A percentile compares a stretch with the other conserved stretches of the same genome.
These are phyloP conservation scores for Gila robusta DNA, from an alignment of 2,797 vertebrate species.

Conservation along the genomic window DNA sequence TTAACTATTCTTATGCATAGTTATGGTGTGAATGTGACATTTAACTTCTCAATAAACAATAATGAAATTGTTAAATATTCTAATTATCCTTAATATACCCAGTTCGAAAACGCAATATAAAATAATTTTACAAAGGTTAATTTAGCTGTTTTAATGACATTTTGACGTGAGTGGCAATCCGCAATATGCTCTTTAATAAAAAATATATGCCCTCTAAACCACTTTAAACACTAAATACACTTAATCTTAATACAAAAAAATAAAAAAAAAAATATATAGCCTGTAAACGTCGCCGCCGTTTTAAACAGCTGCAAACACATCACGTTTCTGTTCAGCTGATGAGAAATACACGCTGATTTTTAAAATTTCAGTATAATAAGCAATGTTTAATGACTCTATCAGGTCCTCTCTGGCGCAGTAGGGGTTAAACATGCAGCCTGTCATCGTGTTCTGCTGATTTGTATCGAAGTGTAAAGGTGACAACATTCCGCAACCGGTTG, in stretches of 20 bases:
- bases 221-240: background rate
- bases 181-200: background rate
- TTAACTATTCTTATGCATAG: background rate
- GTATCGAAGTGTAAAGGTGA: slow-evolving; percentile 61
- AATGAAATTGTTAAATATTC: background rate
- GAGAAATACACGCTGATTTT: background rate
- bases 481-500: slow-evolving; percentile 59
- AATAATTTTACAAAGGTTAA: background rate
- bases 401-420: slow-evolving; percentile 31
- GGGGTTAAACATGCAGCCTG: slow-evolving; percentile 69
- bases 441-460: slow-evolving; percentile 41
- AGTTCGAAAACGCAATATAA: background rate
- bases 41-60: background rate
- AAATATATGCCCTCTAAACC: background rate
- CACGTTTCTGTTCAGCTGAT: background rate
- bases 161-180: background rate
- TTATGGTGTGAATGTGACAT: background rate
- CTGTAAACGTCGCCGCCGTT: background rate
- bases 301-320: background rate
- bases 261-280: no score
- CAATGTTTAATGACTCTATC: background rate
- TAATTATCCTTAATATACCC: background rate
- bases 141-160: background rate
- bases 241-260: background rate
- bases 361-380: background rate